A percentile compares a stretch with the other conserved stretches of the same genome.
Evolutionary conservation across 2,113 vertebrate genomes (phyloP).

Genomic region (Echinops telfairi): DNA sequence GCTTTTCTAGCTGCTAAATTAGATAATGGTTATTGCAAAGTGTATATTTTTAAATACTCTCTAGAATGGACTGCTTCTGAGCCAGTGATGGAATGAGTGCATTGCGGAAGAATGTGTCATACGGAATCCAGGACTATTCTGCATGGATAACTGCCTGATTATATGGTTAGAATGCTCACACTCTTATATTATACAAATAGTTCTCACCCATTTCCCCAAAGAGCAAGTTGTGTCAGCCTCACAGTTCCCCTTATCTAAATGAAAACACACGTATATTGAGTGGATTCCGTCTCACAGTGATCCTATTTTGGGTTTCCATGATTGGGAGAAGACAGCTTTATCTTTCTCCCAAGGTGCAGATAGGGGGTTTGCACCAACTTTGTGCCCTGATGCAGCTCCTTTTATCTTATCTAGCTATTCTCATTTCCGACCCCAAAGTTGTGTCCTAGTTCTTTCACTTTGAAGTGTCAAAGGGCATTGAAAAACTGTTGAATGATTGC

Average conservation of each 20-base stretch:
- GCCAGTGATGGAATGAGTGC: constrained; percentile 56
- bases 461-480: neutral
- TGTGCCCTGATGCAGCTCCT: too few relatives aligned
- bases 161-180: constrained; percentile 55
- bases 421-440: constrained; percentile 33
- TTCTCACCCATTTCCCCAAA: neutral
- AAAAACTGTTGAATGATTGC: constrained; percentile 44
- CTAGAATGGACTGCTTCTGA: constrained; percentile 30
- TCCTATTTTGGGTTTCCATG: too few relatives aligned
- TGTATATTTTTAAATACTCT: constrained; percentile 48
- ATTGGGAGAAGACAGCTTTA: too few relatives aligned
- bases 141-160: constrained; percentile 60
- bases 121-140: constrained; percentile 59
- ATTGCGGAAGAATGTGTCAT: constrained; percentile 55
- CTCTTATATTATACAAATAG: neutral
- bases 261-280: too few relatives aligned
- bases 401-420: neutral
- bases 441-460: neutral
- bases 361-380: too few relatives aligned
- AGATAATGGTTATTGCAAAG: constrained; percentile 66
- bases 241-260: neutral
- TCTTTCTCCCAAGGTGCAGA: too few relatives aligned
- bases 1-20: constrained; percentile 76
- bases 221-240: constrained; percentile 4
- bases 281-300: too few relatives aligned